A percentile compares a stretch with the other conserved stretches of the same genome.
phyloP scores from a whole-genome alignment of 2,888 invertebrate genomes.

The Drosophila multiciliata region DNA sequence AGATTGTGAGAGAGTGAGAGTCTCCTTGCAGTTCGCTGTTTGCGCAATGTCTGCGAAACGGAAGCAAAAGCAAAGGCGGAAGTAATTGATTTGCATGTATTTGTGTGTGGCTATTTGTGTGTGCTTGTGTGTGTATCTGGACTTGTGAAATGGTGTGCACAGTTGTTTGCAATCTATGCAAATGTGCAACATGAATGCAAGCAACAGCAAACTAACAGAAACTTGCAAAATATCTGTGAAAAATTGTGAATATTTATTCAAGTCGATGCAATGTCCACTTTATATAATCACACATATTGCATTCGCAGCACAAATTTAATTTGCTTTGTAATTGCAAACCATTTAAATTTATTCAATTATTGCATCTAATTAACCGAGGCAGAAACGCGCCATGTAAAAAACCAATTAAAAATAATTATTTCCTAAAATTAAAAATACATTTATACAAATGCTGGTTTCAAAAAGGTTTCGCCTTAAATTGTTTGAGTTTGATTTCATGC shows the following conservation, averaged over 20 bases:
- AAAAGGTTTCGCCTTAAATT: neutral
- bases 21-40: slow-evolving; percentile 35
- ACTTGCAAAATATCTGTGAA: slow-evolving; percentile 15
- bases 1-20: neutral
- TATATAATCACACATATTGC: neutral
- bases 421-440: neutral
- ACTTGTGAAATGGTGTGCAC: slow-evolving; percentile 7
- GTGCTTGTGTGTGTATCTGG: slow-evolving; percentile 5
- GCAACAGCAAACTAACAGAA: slow-evolving; percentile 13
- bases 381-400: neutral
- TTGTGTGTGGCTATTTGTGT: slow-evolving; percentile 15
- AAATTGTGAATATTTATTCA: neutral
- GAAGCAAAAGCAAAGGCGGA: slow-evolving; percentile 72
- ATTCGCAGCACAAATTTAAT: neutral
- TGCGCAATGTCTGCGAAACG: slow-evolving; percentile 57
- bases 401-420: neutral
- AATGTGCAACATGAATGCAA: slow-evolving; percentile 44
- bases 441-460: neutral
- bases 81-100: slow-evolving; percentile 66
- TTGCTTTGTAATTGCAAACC: neutral
- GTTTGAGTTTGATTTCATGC: neutral
- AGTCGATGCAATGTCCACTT: neutral
- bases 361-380: neutral
- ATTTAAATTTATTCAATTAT: neutral
- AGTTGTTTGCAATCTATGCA: slow-evolving; percentile 37